Percentiles rank a stretch among this genome's conserved stretches.
Evolutionary conservation across 2,888 invertebrate species (phyloP).

Genomic region (Caenorhabditis uteleia): DNA sequence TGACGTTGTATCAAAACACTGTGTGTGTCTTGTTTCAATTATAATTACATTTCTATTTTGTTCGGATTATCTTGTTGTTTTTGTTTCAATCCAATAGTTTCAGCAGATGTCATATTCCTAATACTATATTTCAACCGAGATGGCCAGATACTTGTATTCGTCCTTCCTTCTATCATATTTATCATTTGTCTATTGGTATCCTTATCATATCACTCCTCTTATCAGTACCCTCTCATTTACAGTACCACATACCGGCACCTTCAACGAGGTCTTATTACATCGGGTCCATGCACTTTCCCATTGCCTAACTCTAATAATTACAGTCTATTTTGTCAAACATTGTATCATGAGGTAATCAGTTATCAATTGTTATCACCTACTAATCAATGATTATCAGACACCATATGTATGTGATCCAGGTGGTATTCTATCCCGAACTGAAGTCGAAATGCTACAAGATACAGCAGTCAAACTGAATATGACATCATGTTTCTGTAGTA

Average conservation of each 20-base stretch:
- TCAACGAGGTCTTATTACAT: slow-evolving; percentile 25
- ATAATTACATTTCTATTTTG: too few species aligned
- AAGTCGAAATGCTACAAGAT: slow-evolving; percentile 45
- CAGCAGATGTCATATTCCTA: too few species aligned
- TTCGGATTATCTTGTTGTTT: too few species aligned
- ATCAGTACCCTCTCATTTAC: too few species aligned
- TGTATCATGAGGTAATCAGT: slow-evolving; percentile 44
- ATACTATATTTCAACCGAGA: too few species aligned
- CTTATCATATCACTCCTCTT: too few species aligned
- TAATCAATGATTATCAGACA: slow-evolving; percentile 14
- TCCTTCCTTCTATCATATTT: neutral
- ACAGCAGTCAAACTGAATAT: slow-evolving; percentile 45
- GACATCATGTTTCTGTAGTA: slow-evolving; percentile 50
- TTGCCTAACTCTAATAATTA: slow-evolving; percentile 42
- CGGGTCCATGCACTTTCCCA: slow-evolving; percentile 49
- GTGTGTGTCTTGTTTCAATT: too few species aligned
- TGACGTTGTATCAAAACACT: too few species aligned
- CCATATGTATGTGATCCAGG: slow-evolving; percentile 53
- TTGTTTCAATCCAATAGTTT: too few species aligned
- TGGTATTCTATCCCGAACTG: slow-evolving; percentile 50
- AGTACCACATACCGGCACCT: too few species aligned
- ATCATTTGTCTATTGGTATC: neutral
- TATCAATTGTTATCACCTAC: neutral
- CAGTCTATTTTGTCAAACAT: slow-evolving; percentile 49
- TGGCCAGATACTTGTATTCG: too few species aligned